phyloP scores from a whole-genome alignment of 2,113 vertebrate genomes.

The Ammodramus savannarum region DNA sequence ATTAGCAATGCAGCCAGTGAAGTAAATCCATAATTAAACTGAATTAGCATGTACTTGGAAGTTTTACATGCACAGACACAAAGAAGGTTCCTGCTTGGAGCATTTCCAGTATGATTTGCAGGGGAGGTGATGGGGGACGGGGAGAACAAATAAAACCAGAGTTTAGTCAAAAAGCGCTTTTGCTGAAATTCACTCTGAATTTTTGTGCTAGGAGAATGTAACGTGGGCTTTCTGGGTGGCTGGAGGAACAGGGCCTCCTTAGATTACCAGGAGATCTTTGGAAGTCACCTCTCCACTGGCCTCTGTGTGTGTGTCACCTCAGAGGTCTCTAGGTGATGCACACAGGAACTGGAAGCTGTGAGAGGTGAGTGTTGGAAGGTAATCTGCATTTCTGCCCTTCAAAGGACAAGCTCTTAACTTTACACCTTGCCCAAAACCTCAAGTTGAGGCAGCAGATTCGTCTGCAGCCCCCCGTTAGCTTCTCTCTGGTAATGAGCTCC shows the following conservation, averaged over 20 bases:
- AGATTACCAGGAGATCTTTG: not conserved
- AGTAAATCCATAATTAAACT: slow-evolving; percentile 66
- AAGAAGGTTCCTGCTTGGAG: slow-evolving; percentile 24
- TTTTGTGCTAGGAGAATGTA: not conserved
- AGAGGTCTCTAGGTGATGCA: not conserved
- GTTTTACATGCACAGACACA: slow-evolving; percentile 26
- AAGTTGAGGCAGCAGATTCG: not conserved
- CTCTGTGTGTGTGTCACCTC: not conserved
- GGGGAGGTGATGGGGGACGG: not conserved
- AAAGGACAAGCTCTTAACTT: not conserved
- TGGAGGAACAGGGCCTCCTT: not conserved
- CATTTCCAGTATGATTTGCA: slow-evolving; percentile 29
- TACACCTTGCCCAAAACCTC: not conserved
- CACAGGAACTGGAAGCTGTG: not conserved
- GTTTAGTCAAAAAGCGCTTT: not conserved
- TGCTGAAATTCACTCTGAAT: not conserved
- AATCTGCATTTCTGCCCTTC: not conserved
- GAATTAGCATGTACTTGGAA: slow-evolving; percentile 53
- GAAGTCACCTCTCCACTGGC: not conserved
- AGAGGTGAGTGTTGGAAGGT: not conserved
- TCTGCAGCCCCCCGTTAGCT: not conserved
- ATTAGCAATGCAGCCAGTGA: not conserved
- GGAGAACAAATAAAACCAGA: not conserved
- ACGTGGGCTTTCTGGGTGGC: not conserved
- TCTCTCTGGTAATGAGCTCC: not conserved